Conservation (phyloP, 2,113 vertebrate genomes). For the Halichoeres trimaculatus region DNA sequence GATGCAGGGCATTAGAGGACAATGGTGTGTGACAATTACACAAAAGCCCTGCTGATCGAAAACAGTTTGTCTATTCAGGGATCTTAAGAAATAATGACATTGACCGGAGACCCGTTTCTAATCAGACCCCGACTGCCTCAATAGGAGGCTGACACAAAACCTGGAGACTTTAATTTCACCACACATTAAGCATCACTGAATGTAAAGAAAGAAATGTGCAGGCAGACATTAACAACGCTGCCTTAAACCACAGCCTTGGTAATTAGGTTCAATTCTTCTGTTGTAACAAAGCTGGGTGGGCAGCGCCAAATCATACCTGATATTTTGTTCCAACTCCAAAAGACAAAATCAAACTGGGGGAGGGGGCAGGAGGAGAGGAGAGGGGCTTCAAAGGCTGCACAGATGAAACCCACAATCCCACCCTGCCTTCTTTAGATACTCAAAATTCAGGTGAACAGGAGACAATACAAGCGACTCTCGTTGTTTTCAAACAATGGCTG, state of each 20-base stretch:
- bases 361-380: conserved; percentile 27
- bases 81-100: conserved; percentile 61
- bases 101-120: conserved; percentile 40
- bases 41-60: conserved; percentile 68
- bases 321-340: conserved; percentile 60
- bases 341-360: conserved; percentile 55
- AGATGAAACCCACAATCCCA: conserved; percentile 43
- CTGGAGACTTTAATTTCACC: conserved; percentile 27
- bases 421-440: conserved; percentile 15
- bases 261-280: conserved; percentile 34
- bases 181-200: conserved; percentile 6
- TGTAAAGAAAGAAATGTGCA: not conserved
- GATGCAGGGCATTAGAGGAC: conserved; percentile 61
- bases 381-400: conserved; percentile 51
- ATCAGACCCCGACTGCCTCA: conserved; percentile 35
- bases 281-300: conserved; percentile 46
- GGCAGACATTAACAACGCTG: not conserved
- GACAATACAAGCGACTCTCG: not conserved
- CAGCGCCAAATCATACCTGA: conserved; percentile 47
- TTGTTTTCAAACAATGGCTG: not conserved
- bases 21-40: conserved; percentile 63
- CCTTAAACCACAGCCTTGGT: conserved; percentile 1
- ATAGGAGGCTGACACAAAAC: conserved; percentile 14
- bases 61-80: conserved; percentile 51
- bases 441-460: conserved; percentile 33